Evolutionary conservation across 2,113 vertebrate genomes (phyloP).

Genomic region (Syngnathus floridae): DNA sequence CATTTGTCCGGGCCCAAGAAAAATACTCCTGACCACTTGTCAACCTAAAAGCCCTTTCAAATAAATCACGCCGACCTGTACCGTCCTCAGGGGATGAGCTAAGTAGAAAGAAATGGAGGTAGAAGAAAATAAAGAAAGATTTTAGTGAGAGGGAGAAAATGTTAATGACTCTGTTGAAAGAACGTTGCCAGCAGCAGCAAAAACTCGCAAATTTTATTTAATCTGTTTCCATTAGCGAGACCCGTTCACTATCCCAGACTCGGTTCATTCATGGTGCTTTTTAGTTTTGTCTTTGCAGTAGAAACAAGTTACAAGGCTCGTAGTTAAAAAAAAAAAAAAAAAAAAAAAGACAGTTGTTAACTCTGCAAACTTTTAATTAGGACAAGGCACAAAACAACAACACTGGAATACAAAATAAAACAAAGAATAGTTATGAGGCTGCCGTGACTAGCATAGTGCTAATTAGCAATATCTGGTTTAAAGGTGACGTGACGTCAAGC

Average conservation of each 20-base stretch:
- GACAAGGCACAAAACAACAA: conserved; percentile 57
- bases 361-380: conserved; percentile 65
- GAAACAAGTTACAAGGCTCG: conserved; percentile 53
- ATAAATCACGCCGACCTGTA: conserved; percentile 38
- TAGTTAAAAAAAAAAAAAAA: no score
- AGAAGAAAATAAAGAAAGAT: conserved; percentile 20
- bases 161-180: conserved; percentile 24
- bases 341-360: conserved; percentile 39
- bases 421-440: conserved; percentile 51
- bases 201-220: conserved; percentile 18
- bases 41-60: conserved; percentile 56
- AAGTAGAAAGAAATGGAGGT: conserved; percentile 29
- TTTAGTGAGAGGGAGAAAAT: conserved; percentile 11
- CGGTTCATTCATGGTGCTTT: conserved; percentile 35
- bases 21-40: conserved; percentile 39
- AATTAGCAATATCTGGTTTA: conserved; percentile 63
- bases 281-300: conserved; percentile 37
- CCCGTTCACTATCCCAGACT: conserved; percentile 17
- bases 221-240: conserved; percentile 25
- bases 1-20: conserved; percentile 31
- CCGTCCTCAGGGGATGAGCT: conserved; percentile 24
- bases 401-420: conserved; percentile 56
- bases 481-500: conserved; percentile 37
- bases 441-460: conserved; percentile 66
- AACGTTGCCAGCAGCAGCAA: conserved; percentile 25